Conservation (phyloP, 1,140 invertebrate genomes). For the Drosophila tristis region DNA sequence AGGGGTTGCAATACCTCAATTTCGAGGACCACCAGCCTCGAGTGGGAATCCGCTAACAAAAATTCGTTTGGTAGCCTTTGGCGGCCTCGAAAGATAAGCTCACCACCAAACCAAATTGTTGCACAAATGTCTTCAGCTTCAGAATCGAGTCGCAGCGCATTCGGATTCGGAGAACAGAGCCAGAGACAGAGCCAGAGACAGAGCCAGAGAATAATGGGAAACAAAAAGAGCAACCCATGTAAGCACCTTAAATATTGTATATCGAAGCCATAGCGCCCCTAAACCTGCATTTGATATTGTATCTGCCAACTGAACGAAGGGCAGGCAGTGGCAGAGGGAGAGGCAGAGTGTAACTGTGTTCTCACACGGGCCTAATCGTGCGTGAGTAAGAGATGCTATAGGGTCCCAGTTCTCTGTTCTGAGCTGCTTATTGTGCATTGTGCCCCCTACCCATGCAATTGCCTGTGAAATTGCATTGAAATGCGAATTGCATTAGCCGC, state of each 20-base stretch:
- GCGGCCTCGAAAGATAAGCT: slow-evolving; percentile 57
- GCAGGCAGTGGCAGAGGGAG: too few species aligned
- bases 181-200: not conserved
- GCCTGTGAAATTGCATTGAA: slow-evolving; percentile 80
- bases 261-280: slow-evolving; percentile 47
- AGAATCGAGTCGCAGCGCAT: slow-evolving; percentile 25
- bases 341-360: slow-evolving; percentile 15
- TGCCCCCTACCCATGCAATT: slow-evolving; percentile 48
- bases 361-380: slow-evolving; percentile 67
- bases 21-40: slow-evolving; percentile 42
- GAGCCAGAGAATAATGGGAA: slow-evolving; percentile 22
- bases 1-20: slow-evolving; percentile 49
- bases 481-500: slow-evolving; percentile 70
- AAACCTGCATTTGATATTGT: slow-evolving; percentile 24
- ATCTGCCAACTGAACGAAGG: not conserved
- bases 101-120: slow-evolving; percentile 79
- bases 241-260: slow-evolving; percentile 74
- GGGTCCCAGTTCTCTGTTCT: slow-evolving; percentile 14
- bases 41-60: slow-evolving; percentile 52
- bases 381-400: slow-evolving; percentile 37
- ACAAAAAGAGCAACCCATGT: slow-evolving; percentile 72
- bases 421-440: slow-evolving; percentile 70
- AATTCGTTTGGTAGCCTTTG: slow-evolving; percentile 46
- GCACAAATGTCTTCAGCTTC: slow-evolving; percentile 54
- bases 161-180: slow-evolving; percentile 2